phyloP scores from a whole-genome alignment of 2,113 vertebrate genomes.

The Microcebus tavaratra region DNA sequence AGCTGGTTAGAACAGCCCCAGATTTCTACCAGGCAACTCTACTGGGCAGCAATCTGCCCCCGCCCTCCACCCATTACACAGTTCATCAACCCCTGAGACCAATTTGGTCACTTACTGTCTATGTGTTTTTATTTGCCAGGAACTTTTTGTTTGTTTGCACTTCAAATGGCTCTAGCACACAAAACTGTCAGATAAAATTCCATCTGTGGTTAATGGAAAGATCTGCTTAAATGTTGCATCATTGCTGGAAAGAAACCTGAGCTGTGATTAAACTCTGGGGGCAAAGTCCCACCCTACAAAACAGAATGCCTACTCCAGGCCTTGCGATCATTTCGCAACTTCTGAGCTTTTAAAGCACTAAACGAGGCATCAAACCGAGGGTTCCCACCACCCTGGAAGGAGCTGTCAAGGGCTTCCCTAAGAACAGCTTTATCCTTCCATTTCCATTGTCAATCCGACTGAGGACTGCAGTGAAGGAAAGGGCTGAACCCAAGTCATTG shows the following conservation, averaged over 20 bases:
- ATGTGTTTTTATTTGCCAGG: slow-evolving; percentile 27
- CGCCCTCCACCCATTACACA: background rate
- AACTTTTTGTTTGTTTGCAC: slow-evolving; percentile 62
- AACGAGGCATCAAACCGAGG: background rate
- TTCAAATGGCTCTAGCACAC: background rate
- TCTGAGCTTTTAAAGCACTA: background rate
- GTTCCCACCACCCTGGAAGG: background rate
- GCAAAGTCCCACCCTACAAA: slow-evolving; percentile 15
- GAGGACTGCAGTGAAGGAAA: background rate
- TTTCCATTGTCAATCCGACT: slow-evolving; percentile 2
- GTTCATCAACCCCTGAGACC: background rate
- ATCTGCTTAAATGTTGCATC: slow-evolving; percentile 20
- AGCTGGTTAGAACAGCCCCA: too few species aligned
- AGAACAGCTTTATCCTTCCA: slow-evolving; percentile 7
- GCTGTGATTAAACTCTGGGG: slow-evolving; percentile 30
- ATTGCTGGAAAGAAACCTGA: slow-evolving; percentile 43
- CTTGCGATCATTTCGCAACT: background rate
- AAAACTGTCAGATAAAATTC: slow-evolving; percentile 59
- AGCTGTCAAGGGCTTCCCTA: background rate
- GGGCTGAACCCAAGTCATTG: slow-evolving; percentile 47
- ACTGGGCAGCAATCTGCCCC: background rate
- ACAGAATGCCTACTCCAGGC: background rate
- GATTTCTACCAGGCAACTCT: background rate
- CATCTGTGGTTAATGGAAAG: slow-evolving; percentile 54
- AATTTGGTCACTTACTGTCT: background rate